These are phyloP conservation scores for Helicoverpa zea DNA, from an alignment of 1,140 invertebrate genomes.

Conservation along the genomic window DNA sequence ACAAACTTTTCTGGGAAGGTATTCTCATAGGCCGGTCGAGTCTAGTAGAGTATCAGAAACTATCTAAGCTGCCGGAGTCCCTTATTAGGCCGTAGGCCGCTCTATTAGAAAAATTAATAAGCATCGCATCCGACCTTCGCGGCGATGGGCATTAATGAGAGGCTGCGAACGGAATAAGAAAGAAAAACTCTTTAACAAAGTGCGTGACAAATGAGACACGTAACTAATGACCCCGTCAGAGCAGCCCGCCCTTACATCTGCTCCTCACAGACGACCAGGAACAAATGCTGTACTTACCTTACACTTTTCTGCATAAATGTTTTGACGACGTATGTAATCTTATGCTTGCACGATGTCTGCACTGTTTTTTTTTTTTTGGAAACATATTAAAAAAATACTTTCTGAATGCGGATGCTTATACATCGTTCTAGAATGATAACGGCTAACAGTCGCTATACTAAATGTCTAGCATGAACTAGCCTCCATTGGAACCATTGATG, in stretches of 20 bases:
- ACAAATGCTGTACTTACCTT: too few relatives aligned
- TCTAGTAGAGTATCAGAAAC: slow-evolving; percentile 37
- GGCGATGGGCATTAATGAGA: slow-evolving; percentile 52
- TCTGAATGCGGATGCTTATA: too few relatives aligned
- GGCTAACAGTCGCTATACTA: too few relatives aligned
- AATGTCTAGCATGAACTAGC: too few relatives aligned
- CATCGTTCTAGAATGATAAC: too few relatives aligned
- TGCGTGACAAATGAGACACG: slow-evolving; percentile 45
- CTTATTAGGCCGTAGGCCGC: slow-evolving; percentile 70
- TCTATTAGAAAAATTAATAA: slow-evolving; percentile 76
- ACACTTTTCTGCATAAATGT: neutral
- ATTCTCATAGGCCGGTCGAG: slow-evolving; percentile 63
- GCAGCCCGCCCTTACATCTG: slow-evolving; percentile 13
- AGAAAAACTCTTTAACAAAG: slow-evolving; percentile 51
- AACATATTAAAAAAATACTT: too few relatives aligned
- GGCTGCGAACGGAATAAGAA: slow-evolving; percentile 42
- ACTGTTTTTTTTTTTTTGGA: too few relatives aligned
- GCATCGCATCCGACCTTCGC: slow-evolving; percentile 43
- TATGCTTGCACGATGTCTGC: neutral
- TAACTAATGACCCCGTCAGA: slow-evolving; percentile 30
- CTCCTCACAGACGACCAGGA: too few relatives aligned
- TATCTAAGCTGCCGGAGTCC: slow-evolving; percentile 25
- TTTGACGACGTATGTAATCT: neutral
- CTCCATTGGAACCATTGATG: neutral
- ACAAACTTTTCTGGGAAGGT: slow-evolving; percentile 71